phyloP scores from a whole-genome alignment of 2,797 vertebrate genomes.

The Corythornis leucogaster region DNA sequence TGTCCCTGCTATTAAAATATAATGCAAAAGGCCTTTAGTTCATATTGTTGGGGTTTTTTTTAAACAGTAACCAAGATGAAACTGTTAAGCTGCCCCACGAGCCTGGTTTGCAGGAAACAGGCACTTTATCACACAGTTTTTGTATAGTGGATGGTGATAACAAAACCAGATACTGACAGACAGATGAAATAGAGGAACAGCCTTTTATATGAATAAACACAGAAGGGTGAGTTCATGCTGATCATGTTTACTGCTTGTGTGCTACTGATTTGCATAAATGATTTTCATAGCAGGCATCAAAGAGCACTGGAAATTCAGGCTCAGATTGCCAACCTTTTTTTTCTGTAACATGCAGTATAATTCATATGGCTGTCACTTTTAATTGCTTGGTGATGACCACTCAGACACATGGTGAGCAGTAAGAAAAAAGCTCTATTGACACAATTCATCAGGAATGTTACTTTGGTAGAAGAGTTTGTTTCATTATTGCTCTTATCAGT shows the following conservation, averaged over 20 bases:
- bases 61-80: neutral
- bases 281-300: neutral
- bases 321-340: neutral
- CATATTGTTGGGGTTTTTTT: too few species aligned
- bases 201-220: neutral
- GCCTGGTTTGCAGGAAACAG: neutral
- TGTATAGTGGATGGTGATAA: neutral
- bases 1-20: neutral
- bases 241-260: neutral
- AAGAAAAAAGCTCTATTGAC: neutral
- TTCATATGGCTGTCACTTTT: neutral
- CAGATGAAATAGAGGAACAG: neutral
- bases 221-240: neutral
- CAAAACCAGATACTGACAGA: neutral
- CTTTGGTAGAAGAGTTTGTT: neutral
- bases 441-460: neutral
- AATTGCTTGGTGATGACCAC: constrained; percentile 5
- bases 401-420: neutral
- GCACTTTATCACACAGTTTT: neutral
- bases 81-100: neutral
- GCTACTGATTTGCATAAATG: neutral
- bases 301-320: neutral
- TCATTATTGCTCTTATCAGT: neutral
- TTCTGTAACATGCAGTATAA: neutral
- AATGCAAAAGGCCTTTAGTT: neutral